A percentile compares a stretch with the other conserved stretches of the same genome.
Evolutionary conservation across 2,888 invertebrate genomes (phyloP).

Genomic region (Coelogynopora nodosa): DNA sequence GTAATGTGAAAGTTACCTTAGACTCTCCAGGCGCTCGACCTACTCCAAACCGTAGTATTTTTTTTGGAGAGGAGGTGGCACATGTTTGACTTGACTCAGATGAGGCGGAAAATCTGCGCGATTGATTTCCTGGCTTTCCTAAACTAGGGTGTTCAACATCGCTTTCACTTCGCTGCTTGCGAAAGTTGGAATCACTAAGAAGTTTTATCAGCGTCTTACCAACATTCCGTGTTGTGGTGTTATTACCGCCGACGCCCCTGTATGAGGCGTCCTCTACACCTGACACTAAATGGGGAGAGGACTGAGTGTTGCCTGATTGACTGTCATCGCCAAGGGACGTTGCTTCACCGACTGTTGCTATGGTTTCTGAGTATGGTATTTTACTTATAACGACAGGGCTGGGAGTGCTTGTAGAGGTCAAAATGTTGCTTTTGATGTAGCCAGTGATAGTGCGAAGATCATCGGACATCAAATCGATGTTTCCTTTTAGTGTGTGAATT

Average conservation of each 20-base stretch:
- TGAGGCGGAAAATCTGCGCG: background rate
- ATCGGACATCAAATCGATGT: background rate
- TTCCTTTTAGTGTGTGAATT: background rate
- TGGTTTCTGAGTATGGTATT: no score
- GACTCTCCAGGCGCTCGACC: background rate
- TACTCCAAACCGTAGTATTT: no score
- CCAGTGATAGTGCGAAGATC: background rate
- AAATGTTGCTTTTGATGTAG: background rate
- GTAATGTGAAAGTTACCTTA: background rate
- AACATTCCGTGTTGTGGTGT: background rate
- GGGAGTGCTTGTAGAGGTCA: background rate
- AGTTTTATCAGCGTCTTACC: background rate
- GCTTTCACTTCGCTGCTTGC: background rate
- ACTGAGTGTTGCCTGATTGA: background rate
- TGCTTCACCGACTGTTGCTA: background rate
- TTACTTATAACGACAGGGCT: background rate
- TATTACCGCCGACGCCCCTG: background rate
- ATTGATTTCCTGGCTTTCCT: background rate
- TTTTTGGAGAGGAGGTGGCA: background rate
- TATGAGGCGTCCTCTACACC: background rate
- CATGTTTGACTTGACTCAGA: background rate
- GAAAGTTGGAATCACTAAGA: background rate
- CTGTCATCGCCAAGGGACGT: background rate
- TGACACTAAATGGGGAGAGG: background rate
- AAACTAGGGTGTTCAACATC: background rate